phyloP scores from a whole-genome alignment of 2,888 invertebrate species.

The Dione juno region DNA sequence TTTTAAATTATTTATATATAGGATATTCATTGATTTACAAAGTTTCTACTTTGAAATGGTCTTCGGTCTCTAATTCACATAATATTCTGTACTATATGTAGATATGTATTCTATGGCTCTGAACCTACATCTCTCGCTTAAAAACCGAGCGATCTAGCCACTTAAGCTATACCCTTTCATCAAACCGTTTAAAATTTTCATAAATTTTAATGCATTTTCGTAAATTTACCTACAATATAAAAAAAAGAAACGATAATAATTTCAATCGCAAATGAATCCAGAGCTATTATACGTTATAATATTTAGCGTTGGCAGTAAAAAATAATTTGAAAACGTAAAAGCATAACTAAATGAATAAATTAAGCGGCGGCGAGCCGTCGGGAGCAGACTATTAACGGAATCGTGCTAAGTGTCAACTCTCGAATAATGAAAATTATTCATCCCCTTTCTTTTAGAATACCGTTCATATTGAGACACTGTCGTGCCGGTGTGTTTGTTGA shows the following conservation, averaged over 20 bases:
- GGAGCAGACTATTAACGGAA: conserved; percentile 52
- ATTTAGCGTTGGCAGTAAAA: conserved; percentile 31
- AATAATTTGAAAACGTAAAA: conserved; percentile 46
- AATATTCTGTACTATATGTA: no score
- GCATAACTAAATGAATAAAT: conserved; percentile 52
- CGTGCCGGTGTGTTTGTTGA: conserved; percentile 9
- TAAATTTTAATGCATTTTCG: neutral
- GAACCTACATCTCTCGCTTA: no score
- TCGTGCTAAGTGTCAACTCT: conserved; percentile 69
- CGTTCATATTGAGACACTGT: conserved; percentile 49
- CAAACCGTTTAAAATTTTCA: neutral
- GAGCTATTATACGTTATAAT: conserved; percentile 9
- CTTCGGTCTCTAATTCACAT: no score
- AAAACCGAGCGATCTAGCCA: no score
- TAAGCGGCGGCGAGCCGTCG: conserved; percentile 49
- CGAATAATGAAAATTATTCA: conserved; percentile 70
- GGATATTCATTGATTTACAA: no score
- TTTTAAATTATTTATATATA: no score
- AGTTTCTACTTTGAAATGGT: no score
- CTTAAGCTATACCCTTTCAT: neutral
- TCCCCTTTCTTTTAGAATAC: conserved; percentile 49
- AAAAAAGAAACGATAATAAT: neutral
- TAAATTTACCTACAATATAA: neutral
- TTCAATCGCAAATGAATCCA: neutral
- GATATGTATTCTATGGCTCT: no score